Percentiles rank a stretch among this genome's conserved stretches.
These are phyloP conservation scores for Pherbina coryleti DNA, from an alignment of 2,888 invertebrate species.

Conservation along the genomic window DNA sequence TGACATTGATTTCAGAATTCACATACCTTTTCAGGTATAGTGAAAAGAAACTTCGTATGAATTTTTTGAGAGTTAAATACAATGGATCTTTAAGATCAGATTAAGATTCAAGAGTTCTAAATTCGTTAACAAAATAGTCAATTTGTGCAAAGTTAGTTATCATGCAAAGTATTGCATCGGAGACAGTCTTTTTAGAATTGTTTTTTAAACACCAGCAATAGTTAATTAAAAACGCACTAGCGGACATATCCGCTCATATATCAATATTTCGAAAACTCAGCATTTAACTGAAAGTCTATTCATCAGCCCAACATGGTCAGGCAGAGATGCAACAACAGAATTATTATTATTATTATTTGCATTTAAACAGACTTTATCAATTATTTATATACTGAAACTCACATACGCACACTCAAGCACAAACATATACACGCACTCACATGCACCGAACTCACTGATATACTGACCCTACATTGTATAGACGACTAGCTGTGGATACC, in stretches of 20 bases:
- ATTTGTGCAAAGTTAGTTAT: too few relatives aligned
- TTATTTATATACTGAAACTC: conserved; percentile 20
- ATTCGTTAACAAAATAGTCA: too few relatives aligned
- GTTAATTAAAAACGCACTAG: not conserved
- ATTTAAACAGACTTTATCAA: conserved; percentile 34
- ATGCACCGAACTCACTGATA: not conserved
- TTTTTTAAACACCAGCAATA: not conserved
- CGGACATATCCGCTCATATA: not conserved
- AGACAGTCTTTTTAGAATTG: not conserved
- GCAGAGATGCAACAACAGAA: not conserved
- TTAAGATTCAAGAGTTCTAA: too few relatives aligned
- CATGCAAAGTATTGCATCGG: too few relatives aligned
- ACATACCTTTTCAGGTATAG: too few relatives aligned
- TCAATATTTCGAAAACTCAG: conserved; percentile 12
- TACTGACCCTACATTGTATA: not conserved
- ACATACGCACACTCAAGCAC: not conserved
- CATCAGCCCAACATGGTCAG: not conserved
- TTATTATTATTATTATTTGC: conserved; percentile 28
- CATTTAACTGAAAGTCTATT: conserved; percentile 14
- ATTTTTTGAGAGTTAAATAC: too few relatives aligned
- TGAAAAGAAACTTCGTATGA: too few relatives aligned
- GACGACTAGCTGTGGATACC: not conserved
- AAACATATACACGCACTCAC: not conserved
- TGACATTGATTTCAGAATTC: too few relatives aligned
- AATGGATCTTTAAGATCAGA: too few relatives aligned